A percentile compares a stretch with the other conserved stretches of the same genome.
Evolutionary conservation across 2,797 vertebrate species (phyloP).

Genomic region (Muraenolepis orangiensis): DNA sequence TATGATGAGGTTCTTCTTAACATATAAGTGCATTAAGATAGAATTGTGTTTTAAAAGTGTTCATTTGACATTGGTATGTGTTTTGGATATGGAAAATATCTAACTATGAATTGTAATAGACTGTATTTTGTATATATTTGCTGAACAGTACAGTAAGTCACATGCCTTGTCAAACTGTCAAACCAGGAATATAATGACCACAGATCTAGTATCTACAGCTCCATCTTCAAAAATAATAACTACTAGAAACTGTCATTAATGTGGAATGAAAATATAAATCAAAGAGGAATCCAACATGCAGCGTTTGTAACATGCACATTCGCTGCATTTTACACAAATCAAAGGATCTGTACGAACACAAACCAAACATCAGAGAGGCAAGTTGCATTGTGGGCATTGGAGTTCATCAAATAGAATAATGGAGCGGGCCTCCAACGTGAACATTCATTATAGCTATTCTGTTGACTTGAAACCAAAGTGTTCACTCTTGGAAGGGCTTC

Average conservation of each 20-base stretch:
- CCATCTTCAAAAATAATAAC: background rate
- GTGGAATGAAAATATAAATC: too few relatives aligned
- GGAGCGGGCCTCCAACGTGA: too few relatives aligned
- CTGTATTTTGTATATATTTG: background rate
- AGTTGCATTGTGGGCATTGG: background rate
- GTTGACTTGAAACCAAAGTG: background rate
- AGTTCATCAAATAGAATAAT: background rate
- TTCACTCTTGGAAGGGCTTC: slow-evolving; percentile 15
- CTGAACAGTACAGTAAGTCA: background rate
- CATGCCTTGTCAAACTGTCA: background rate
- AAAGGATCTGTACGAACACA: background rate
- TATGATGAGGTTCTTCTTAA: background rate
- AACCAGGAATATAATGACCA: background rate
- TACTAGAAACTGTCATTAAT: background rate
- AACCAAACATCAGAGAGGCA: background rate
- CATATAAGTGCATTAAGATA: too few relatives aligned
- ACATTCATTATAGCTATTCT: too few relatives aligned
- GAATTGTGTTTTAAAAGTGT: background rate
- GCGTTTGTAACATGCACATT: background rate
- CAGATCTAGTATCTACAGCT: background rate
- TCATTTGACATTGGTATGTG: background rate
- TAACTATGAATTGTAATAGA: background rate
- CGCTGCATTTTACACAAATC: too few relatives aligned
- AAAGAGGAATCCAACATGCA: background rate
- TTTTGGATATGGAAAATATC: too few relatives aligned